Evolutionary conservation across 2,888 invertebrate genomes (phyloP).

Genomic region (Xestia c-nigrum): DNA sequence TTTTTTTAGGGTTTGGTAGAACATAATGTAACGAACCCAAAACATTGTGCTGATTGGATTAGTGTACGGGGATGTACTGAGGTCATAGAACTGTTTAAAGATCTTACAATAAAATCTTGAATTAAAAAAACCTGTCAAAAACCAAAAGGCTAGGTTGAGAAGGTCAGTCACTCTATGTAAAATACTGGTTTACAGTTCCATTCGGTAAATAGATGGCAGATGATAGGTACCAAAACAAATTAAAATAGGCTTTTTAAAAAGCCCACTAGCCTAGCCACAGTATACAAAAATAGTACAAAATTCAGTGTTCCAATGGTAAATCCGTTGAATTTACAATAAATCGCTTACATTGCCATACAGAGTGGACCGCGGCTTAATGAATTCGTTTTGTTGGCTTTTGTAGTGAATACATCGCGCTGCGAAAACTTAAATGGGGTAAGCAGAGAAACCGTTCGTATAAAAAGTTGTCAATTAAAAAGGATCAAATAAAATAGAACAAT

Average conservation of each 20-base stretch:
- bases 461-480: not conserved
- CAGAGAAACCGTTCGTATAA: not conserved
- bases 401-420: not conserved
- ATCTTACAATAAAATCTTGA: too few relatives aligned
- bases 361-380: constrained; percentile 23
- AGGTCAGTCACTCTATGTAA: not conserved
- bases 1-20: too few relatives aligned
- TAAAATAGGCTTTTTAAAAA: not conserved
- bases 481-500: not conserved
- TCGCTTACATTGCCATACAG: constrained; percentile 22
- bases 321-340: constrained; percentile 23
- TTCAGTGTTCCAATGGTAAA: not conserved
- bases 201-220: not conserved
- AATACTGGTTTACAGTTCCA: not conserved
- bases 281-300: not conserved
- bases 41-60: too few relatives aligned
- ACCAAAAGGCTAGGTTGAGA: not conserved
- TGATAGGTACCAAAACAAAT: not conserved
- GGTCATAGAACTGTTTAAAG: too few relatives aligned
- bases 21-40: too few relatives aligned
- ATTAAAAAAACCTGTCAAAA: too few relatives aligned
- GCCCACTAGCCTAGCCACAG: not conserved
- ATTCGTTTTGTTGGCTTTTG: constrained; percentile 24
- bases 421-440: not conserved
- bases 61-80: too few relatives aligned